A percentile compares a stretch with the other conserved stretches of the same genome.
phyloP scores from a whole-genome alignment of 1,140 invertebrate species.

The fruit fly (Drosophila melanogaster) region Release_6_plus_ISO1_MT NT_033779.5:16559001-16559500 shows the following conservation, averaged over 20 bases:
- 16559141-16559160: slow-evolving; percentile 74
- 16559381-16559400: slow-evolving; percentile 19
- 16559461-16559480: slow-evolving; percentile 51
- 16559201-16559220: slow-evolving; percentile 63
- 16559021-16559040: slow-evolving; percentile 77
- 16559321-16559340: slow-evolving; percentile 71
- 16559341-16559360: slow-evolving; percentile 46
- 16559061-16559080: slow-evolving; percentile 39
- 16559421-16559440: slow-evolving; percentile 21
- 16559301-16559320: slow-evolving; percentile 66
- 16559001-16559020: slow-evolving; percentile 78
- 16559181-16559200: slow-evolving; percentile 42
- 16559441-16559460: slow-evolving; percentile 21
- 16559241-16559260: slow-evolving; percentile 47
- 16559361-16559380: slow-evolving; percentile 26
- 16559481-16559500: slow-evolving; percentile 78
- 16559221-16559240: slow-evolving; percentile 54
- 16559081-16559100: slow-evolving; percentile 30
- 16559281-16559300: slow-evolving; percentile 71
- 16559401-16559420: slow-evolving; percentile 5
- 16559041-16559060: slow-evolving; percentile 62
- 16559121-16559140: slow-evolving; percentile 43
- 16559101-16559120: slow-evolving; percentile 32
- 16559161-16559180: slow-evolving; percentile 70
- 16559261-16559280: slow-evolving; percentile 52